Evolutionary conservation across 2,888 invertebrate genomes (phyloP).

Genomic region (Lymantria monacha): DNA sequence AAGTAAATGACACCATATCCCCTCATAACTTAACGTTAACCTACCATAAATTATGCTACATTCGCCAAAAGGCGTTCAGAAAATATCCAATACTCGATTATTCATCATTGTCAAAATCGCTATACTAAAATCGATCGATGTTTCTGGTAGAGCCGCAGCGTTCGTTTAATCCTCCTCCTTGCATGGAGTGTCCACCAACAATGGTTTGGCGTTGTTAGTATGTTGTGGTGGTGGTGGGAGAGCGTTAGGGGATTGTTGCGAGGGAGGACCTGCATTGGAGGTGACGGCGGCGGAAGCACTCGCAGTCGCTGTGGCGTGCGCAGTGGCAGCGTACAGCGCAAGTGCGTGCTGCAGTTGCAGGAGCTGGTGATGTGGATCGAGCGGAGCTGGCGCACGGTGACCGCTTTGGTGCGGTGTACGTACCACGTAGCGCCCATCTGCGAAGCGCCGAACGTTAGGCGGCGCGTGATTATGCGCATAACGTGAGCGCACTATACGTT

Average conservation of each 20-base stretch:
- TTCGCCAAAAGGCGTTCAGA: constrained; percentile 70
- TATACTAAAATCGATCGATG: constrained; percentile 31
- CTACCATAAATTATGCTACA: constrained; percentile 69
- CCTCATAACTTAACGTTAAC: constrained; percentile 62
- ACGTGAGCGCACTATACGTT: constrained; percentile 75
- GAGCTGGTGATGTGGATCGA: constrained; percentile 75
- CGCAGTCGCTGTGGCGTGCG: constrained; percentile 70
- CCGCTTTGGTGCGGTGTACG: constrained; percentile 78
- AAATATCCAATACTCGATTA: constrained; percentile 56
- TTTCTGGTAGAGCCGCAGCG: constrained; percentile 15
- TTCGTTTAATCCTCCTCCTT: constrained; percentile 67
- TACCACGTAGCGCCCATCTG: constrained; percentile 75
- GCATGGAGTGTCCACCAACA: constrained; percentile 72
- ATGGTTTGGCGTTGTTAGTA: constrained; percentile 60
- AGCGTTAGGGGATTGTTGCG: constrained; percentile 56
- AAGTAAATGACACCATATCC: constrained; percentile 71
- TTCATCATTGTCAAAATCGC: constrained; percentile 42
- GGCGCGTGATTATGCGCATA: constrained; percentile 77
- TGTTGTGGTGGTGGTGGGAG: constrained; percentile 55
- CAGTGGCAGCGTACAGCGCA: constrained; percentile 73
- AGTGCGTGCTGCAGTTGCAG: constrained; percentile 75
- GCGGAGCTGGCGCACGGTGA: constrained; percentile 72
- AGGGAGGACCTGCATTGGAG: constrained; percentile 42
- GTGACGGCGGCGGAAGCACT: constrained; percentile 53
- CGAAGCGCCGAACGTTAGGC: constrained; percentile 75